phyloP scores from a whole-genome alignment of 2,888 invertebrate genomes.

The Sabatieria punctata region DNA sequence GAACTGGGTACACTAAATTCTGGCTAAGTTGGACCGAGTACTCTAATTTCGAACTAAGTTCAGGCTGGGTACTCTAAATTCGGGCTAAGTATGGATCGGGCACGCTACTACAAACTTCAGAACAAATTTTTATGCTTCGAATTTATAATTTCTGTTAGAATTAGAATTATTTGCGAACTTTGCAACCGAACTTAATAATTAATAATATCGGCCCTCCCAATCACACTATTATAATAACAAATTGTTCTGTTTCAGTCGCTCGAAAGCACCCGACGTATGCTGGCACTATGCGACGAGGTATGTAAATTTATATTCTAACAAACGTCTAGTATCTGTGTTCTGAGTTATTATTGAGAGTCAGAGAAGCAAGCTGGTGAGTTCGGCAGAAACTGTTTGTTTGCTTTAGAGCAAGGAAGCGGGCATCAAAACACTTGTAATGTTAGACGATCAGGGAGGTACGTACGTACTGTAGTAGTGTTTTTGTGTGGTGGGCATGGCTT shows the following conservation, averaged over 20 bases:
- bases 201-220: background rate
- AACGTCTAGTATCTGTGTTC: background rate
- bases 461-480: background rate
- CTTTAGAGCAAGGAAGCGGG: constrained; percentile 31
- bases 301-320: constrained; percentile 6
- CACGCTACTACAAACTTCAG: too few relatives aligned
- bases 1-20: too few relatives aligned
- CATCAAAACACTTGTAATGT: constrained; percentile 32
- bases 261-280: constrained; percentile 25
- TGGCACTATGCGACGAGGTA: constrained; percentile 32
- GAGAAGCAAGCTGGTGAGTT: constrained; percentile 3
- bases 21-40: too few relatives aligned
- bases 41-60: too few relatives aligned
- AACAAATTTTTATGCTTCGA: too few relatives aligned
- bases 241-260: constrained; percentile 20
- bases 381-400: too few relatives aligned
- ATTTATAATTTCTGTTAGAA: too few relatives aligned
- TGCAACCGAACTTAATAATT: background rate
- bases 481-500: background rate
- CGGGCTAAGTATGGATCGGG: too few relatives aligned
- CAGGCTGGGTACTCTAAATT: too few relatives aligned
- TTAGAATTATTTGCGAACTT: background rate
- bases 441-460: constrained; percentile 32
- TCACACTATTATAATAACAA: constrained; percentile 3
- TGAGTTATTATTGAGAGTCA: background rate